Evolutionary conservation across 2,113 vertebrate species (phyloP).

Genomic region (Natator depressus): DNA sequence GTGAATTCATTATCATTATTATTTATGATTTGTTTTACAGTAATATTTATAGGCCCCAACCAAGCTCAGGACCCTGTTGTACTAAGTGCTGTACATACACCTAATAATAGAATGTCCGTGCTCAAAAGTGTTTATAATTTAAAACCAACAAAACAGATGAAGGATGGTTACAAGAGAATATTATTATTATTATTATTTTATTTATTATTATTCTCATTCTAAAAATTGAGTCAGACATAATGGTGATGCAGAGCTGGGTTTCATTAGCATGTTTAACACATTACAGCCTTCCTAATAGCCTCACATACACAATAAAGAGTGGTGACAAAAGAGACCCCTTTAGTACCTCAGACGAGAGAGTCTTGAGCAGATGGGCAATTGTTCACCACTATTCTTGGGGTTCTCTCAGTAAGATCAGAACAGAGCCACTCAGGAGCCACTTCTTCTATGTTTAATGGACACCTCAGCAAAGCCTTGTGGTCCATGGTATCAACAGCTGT

Average conservation of each 20-base stretch:
- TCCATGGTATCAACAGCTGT: not conserved
- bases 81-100: too few relatives aligned
- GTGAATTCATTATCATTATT: too few relatives aligned
- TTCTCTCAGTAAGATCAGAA: not conserved
- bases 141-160: not conserved
- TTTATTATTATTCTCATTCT: not conserved
- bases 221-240: not conserved
- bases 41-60: too few relatives aligned
- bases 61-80: too few relatives aligned
- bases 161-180: not conserved
- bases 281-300: not conserved
- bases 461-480: not conserved
- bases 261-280: not conserved
- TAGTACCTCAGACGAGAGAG: not conserved
- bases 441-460: not conserved
- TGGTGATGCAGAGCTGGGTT: not conserved
- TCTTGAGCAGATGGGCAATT: not conserved
- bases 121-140: too few relatives aligned
- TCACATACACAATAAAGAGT: fast-evolving
- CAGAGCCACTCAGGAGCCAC: not conserved
- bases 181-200: too few relatives aligned
- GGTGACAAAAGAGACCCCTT: not conserved
- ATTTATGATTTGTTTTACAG: too few relatives aligned
- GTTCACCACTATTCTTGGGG: not conserved
- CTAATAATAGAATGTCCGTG: too few relatives aligned